These are phyloP conservation scores for Betta splendens DNA, from an alignment of 2,797 vertebrate genomes.

Conservation along the genomic window DNA sequence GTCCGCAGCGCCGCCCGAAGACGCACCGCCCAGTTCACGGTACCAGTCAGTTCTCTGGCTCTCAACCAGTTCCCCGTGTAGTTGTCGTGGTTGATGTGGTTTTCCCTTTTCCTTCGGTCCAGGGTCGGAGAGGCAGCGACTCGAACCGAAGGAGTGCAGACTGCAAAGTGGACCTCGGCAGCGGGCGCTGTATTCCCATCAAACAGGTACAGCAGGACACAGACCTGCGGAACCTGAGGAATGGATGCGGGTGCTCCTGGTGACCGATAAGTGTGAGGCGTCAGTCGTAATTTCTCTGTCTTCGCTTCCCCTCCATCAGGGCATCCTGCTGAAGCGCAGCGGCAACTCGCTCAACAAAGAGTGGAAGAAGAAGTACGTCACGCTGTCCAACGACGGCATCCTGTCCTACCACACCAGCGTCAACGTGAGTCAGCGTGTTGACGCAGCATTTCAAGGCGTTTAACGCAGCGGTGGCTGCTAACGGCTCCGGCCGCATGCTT, in stretches of 20 bases:
- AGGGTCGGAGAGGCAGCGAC: conserved; percentile 94
- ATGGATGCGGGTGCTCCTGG: conserved; percentile 48
- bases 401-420: conserved; percentile 93
- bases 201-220: conserved; percentile 84
- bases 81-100: too few relatives aligned
- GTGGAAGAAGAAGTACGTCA: conserved; percentile 97
- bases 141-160: conserved; percentile 91
- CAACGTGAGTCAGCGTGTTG: conserved; percentile 84
- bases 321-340: conserved; percentile 91
- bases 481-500: conserved; percentile 40
- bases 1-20: conserved; percentile 88
- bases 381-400: conserved; percentile 89
- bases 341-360: conserved; percentile 95
- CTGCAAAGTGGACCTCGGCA: conserved; percentile 86
- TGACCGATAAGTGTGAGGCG: conserved; percentile 35
- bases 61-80: too few relatives aligned
- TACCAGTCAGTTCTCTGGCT: too few relatives aligned
- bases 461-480: conserved; percentile 11
- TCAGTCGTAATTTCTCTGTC: conserved; percentile 39
- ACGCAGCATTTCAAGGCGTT: conserved; percentile 9
- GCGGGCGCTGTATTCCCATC: conserved; percentile 90
- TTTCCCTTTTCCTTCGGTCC: background rate
- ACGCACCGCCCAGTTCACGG: conserved; percentile 88
- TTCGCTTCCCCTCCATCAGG: conserved; percentile 73
- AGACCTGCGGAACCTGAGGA: conserved; percentile 43